Conservation (phyloP, 2,113 vertebrate genomes). For the Eira barbara region DNA sequence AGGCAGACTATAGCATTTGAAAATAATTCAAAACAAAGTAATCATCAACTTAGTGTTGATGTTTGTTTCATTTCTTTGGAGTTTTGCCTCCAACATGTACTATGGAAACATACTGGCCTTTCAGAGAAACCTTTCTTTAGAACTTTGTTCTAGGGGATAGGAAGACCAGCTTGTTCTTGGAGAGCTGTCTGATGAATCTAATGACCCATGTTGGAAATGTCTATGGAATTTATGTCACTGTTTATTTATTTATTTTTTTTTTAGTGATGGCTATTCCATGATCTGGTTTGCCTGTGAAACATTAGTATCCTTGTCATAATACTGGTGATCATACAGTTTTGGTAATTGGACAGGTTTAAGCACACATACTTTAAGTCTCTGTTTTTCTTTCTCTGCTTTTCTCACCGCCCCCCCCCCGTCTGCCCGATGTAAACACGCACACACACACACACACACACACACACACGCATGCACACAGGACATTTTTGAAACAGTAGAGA, state of each 20-base stretch:
- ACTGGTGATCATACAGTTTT: not conserved
- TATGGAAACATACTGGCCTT: not conserved
- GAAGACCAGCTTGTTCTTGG: not conserved
- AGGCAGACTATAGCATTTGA: not conserved
- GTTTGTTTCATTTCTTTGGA: not conserved
- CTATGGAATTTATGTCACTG: not conserved
- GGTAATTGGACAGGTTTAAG: not conserved
- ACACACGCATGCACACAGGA: not conserved
- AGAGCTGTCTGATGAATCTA: not conserved
- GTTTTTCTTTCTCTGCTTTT: not conserved
- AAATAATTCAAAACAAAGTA: not conserved
- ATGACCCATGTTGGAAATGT: not conserved
- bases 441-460: too few species aligned
- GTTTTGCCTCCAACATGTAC: not conserved
- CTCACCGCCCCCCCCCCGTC: too few species aligned
- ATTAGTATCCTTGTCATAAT: not conserved
- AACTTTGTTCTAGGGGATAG: not conserved
- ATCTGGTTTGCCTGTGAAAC: not conserved
- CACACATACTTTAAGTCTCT: not conserved
- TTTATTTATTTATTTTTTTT: not conserved
- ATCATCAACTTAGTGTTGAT: not conserved
- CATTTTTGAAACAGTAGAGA: not conserved
- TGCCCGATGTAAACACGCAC: not conserved
- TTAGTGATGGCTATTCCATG: not conserved
- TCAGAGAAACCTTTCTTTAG: not conserved